Percentiles rank a stretch among this genome's conserved stretches.
Evolutionary conservation across 2,797 vertebrate species (phyloP).

Genomic region (Pogonophryne albipinna): DNA sequence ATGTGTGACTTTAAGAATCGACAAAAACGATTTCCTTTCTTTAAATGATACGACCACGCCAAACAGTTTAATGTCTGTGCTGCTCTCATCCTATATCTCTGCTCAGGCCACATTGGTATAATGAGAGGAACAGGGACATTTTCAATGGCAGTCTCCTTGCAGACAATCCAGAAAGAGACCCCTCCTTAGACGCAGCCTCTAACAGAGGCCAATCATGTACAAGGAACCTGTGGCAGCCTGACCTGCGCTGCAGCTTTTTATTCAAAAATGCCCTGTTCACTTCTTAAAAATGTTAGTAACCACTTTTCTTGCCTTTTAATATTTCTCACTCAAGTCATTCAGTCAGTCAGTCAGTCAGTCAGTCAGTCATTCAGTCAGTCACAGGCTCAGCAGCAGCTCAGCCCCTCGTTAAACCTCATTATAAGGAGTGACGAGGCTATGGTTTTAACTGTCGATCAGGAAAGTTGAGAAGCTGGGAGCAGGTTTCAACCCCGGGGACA

Average conservation of each 20-base stretch:
- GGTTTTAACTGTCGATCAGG: conserved; percentile 66
- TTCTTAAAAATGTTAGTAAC: conserved; percentile 28
- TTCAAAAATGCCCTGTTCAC: background rate
- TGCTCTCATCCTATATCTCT: too few species aligned
- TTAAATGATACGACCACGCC: too few species aligned
- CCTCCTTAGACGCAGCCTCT: background rate
- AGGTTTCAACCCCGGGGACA: conserved; percentile 52
- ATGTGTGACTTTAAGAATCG: too few species aligned
- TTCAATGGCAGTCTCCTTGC: background rate
- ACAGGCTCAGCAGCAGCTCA: conserved; percentile 55
- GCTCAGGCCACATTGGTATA: background rate
- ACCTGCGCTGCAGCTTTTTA: background rate
- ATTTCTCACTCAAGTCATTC: conserved; percentile 15
- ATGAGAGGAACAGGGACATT: background rate
- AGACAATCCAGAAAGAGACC: background rate
- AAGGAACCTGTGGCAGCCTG: background rate
- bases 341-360: too few species aligned
- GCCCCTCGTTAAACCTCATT: conserved; percentile 40
- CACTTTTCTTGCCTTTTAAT: conserved; percentile 15
- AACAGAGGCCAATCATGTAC: background rate
- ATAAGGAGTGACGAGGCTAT: conserved; percentile 51
- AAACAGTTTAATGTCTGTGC: too few species aligned
- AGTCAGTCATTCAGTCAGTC: conserved; percentile 34
- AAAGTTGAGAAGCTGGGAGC: conserved; percentile 40
- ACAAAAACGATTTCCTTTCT: too few species aligned